Conservation (phyloP, 1,140 invertebrate species). For the Goniozus legneri region DNA sequence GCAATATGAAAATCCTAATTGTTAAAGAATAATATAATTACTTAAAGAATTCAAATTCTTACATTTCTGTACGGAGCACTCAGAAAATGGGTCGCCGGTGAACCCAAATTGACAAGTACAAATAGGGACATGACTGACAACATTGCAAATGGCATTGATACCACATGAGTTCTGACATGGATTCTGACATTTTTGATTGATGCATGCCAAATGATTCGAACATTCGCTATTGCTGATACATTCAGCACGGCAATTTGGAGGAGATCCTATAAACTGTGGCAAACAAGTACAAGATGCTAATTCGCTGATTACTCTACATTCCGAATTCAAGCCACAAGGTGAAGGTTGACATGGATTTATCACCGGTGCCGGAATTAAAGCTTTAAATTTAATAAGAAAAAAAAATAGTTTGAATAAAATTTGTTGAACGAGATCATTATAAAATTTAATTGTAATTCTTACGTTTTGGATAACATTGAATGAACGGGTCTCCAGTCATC, state of each 20-base stretch:
- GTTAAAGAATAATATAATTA: slow-evolving; percentile 11
- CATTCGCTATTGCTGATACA: slow-evolving; percentile 67
- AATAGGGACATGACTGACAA: slow-evolving; percentile 56
- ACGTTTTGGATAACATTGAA: slow-evolving; percentile 54
- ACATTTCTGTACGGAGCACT: slow-evolving; percentile 54
- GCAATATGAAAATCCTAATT: neutral
- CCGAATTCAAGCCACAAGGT: slow-evolving; percentile 57
- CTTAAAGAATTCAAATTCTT: slow-evolving; percentile 32
- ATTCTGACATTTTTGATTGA: slow-evolving; percentile 59
- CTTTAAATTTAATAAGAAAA: neutral
- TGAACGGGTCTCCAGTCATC: slow-evolving; percentile 70
- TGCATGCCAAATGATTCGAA: slow-evolving; percentile 59
- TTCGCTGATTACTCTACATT: slow-evolving; percentile 49
- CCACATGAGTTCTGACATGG: slow-evolving; percentile 57
- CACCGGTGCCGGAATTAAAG: slow-evolving; percentile 10
- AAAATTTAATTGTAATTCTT: slow-evolving; percentile 30
- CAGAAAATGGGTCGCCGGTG: slow-evolving; percentile 54
- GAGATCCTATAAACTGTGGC: slow-evolving; percentile 55
- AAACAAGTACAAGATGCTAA: slow-evolving; percentile 51
- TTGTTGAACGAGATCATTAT: no score
- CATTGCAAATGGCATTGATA: slow-evolving; percentile 54
- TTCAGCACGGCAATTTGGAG: slow-evolving; percentile 64
- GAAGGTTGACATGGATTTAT: slow-evolving; percentile 50
- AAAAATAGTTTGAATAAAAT: no score
- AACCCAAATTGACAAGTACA: slow-evolving; percentile 54